Evolutionary conservation across 2,113 vertebrate species (phyloP).

Genomic region (Psilopsiagon aymara): DNA sequence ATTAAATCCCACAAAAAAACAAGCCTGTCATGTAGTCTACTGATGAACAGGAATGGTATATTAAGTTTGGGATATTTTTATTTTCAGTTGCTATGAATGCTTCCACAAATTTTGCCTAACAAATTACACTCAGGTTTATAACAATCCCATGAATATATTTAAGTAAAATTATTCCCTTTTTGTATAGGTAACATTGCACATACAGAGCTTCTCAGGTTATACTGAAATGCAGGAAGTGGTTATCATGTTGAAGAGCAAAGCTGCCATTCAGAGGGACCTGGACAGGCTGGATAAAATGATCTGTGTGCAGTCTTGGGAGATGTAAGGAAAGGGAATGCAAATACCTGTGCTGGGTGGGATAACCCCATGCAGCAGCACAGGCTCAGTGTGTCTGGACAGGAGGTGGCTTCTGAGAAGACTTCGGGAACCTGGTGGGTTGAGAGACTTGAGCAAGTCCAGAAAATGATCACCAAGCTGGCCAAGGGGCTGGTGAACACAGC

Average conservation of each 20-base stretch:
- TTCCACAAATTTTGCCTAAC: not conserved
- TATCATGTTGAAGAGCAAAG: not conserved
- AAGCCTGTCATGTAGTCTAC: not conserved
- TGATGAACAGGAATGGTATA: not conserved
- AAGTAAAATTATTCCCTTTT: not conserved
- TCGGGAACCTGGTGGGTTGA: not conserved
- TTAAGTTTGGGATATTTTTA: not conserved
- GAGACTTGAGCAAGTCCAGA: not conserved
- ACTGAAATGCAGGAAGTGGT: not conserved
- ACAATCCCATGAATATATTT: not conserved
- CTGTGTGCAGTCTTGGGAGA: not conserved
- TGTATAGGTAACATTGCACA: not conserved
- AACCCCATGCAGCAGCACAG: not conserved
- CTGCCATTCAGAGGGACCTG: not conserved
- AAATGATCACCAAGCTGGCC: not conserved
- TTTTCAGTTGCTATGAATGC: not conserved
- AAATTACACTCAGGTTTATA: not conserved
- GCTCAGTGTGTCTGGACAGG: not conserved
- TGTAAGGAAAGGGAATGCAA: not conserved
- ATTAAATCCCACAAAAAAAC: not conserved
- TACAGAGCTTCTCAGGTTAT: not conserved
- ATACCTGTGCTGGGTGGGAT: not conserved
- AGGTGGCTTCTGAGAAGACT: not conserved
- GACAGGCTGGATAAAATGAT: not conserved
- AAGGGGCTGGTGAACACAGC: accelerated